Percentiles rank a stretch among this genome's conserved stretches.
phyloP scores from a whole-genome alignment of 2,888 invertebrate species.

The Acronicta leporina region DNA sequence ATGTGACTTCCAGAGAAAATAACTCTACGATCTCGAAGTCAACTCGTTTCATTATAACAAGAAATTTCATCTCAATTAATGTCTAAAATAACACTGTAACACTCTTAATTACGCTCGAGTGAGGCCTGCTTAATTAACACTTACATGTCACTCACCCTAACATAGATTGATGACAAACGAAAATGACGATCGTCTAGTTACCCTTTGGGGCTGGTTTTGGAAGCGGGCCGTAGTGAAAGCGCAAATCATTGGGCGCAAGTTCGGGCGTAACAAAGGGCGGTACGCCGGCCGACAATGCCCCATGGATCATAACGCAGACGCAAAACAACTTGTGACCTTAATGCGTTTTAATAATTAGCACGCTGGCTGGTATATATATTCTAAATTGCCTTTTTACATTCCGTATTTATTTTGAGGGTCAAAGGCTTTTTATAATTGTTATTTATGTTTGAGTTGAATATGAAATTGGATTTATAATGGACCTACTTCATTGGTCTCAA shows the following conservation, averaged over 20 bases:
- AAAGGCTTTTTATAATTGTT: background rate
- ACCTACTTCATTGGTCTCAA: too few species aligned
- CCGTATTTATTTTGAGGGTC: slow-evolving; percentile 22
- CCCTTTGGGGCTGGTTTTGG: slow-evolving; percentile 78
- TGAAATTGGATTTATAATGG: background rate
- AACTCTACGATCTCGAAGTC: slow-evolving; percentile 69
- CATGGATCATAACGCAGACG: slow-evolving; percentile 77
- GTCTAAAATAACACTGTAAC: slow-evolving; percentile 88
- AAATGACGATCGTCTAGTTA: slow-evolving; percentile 85
- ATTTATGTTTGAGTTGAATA: background rate
- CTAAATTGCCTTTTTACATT: slow-evolving; percentile 3
- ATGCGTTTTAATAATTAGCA: slow-evolving; percentile 86
- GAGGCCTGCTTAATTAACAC: slow-evolving; percentile 89
- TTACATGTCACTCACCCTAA: slow-evolving; percentile 87
- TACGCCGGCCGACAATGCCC: slow-evolving; percentile 68
- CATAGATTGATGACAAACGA: slow-evolving; percentile 89
- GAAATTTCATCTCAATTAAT: slow-evolving; percentile 89
- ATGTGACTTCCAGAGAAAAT: slow-evolving; percentile 80
- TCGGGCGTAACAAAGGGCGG: slow-evolving; percentile 78
- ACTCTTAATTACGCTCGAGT: slow-evolving; percentile 89
- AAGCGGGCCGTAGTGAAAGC: slow-evolving; percentile 73
- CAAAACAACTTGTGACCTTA: slow-evolving; percentile 80
- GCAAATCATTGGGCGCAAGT: slow-evolving; percentile 83
- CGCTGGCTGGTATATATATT: slow-evolving; percentile 55
- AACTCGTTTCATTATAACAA: slow-evolving; percentile 82